Conservation (phyloP, 2,888 invertebrate species). For the Myopa tessellatipennis region DNA sequence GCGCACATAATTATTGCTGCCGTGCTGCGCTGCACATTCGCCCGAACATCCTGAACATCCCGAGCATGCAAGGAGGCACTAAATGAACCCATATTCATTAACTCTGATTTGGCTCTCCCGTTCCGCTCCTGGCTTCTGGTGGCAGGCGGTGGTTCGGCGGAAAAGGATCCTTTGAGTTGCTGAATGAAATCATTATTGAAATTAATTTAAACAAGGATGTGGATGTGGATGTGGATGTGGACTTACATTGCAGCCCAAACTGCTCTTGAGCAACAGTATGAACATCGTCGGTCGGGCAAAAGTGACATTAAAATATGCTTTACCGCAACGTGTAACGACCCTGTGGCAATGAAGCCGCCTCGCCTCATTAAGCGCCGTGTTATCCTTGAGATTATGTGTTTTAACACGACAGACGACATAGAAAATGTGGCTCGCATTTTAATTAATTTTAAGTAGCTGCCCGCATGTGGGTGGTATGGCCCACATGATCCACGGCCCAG, state of each 20-base stretch:
- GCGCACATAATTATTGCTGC: conserved; percentile 35
- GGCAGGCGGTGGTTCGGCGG: not conserved
- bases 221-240: conserved; percentile 1
- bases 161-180: conserved; percentile 21
- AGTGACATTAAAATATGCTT: conserved; percentile 35
- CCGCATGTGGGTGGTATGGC: not conserved
- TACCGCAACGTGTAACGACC: conserved; percentile 31
- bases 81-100: conserved; percentile 35
- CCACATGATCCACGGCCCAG: too few relatives aligned
- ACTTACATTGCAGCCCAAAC: not conserved
- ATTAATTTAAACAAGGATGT: conserved; percentile 35
- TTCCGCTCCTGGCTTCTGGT: not conserved
- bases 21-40: conserved; percentile 16
- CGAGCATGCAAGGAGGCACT: conserved; percentile 10
- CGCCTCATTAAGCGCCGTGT: conserved; percentile 38
- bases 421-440: conserved; percentile 62
- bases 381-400: conserved; percentile 38
- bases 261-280: conserved; percentile 25
- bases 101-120: conserved; percentile 36
- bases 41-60: not conserved
- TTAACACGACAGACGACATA: conserved; percentile 51
- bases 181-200: conserved; percentile 38
- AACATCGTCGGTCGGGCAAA: conserved; percentile 1
- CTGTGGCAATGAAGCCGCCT: conserved; percentile 21
- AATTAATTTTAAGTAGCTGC: conserved; percentile 54